A percentile compares a stretch with the other conserved stretches of the same genome.
phyloP scores from a whole-genome alignment of 2,797 vertebrate species.

The Falco naumanni region DNA sequence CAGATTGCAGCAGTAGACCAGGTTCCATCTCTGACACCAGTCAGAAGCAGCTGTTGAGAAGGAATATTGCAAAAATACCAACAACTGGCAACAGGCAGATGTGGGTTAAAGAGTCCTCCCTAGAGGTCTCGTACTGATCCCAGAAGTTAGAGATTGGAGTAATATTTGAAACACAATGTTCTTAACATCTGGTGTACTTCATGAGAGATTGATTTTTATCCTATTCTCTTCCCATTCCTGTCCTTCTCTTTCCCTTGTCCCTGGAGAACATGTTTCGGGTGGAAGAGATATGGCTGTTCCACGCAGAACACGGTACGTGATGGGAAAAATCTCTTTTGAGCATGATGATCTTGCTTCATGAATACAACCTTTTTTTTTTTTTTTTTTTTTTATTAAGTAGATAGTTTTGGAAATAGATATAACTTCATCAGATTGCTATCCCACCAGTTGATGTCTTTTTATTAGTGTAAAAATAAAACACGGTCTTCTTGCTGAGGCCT shows the following conservation, averaged over 20 bases:
- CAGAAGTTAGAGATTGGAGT: not conserved
- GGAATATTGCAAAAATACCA: not conserved
- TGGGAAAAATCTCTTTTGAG: not conserved
- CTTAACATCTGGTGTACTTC: not conserved
- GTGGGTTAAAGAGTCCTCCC: not conserved
- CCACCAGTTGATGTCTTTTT: not conserved
- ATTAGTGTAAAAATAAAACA: not conserved
- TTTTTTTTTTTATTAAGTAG: not conserved
- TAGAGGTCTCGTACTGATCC: not conserved
- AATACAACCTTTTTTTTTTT: not conserved
- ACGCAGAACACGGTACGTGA: not conserved
- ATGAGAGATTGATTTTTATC: not conserved
- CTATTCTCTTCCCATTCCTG: not conserved
- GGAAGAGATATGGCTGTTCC: not conserved
- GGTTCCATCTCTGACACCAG: not conserved
- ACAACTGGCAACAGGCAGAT: not conserved
- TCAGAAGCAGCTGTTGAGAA: not conserved
- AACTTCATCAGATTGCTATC: not conserved
- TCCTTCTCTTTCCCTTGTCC: not conserved
- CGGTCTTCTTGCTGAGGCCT: not conserved
- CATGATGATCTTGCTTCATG: not conserved
- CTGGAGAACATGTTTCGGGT: not conserved
- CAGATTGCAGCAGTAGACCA: not conserved
- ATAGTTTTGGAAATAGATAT: not conserved
- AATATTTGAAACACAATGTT: not conserved